Conservation (phyloP, 2,888 invertebrate genomes). For the Platycheirus albimanus region DNA sequence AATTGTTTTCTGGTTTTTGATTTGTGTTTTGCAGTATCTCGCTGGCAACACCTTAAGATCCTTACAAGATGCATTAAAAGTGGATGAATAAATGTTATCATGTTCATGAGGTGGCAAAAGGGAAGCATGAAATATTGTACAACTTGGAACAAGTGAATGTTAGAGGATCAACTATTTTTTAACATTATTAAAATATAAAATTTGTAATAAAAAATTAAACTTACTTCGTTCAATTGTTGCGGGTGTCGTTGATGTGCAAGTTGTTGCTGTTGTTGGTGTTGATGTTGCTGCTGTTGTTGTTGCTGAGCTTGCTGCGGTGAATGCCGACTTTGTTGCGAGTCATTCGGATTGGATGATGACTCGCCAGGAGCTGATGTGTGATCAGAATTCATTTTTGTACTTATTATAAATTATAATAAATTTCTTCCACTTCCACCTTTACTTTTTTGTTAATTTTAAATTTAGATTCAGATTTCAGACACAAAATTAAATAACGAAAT, state of each 20-base stretch:
- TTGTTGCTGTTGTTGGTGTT: conserved; percentile 83
- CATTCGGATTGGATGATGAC: conserved; percentile 72
- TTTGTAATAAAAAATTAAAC: conserved; percentile 13
- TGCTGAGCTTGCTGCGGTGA: conserved; percentile 77
- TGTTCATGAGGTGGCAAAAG: conserved; percentile 3
- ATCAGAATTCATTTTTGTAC: conserved; percentile 70
- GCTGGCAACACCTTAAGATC: conserved; percentile 11
- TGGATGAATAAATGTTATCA: not conserved
- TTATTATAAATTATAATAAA: too few species aligned
- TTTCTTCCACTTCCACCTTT: too few species aligned
- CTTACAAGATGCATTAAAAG: too few species aligned
- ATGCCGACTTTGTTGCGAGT: conserved; percentile 72
- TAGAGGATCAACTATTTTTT: too few species aligned
- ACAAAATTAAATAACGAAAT: too few species aligned
- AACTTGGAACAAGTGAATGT: too few species aligned
- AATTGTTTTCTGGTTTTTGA: too few species aligned
- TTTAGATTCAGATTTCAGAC: too few species aligned
- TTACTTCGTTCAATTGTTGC: conserved; percentile 76
- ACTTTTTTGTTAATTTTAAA: too few species aligned
- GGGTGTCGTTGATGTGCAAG: conserved; percentile 84
- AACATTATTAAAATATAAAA: too few species aligned
- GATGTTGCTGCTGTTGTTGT: conserved; percentile 85
- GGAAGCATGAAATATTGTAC: not conserved
- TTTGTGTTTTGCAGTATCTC: too few species aligned
- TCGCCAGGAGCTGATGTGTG: conserved; percentile 69